Evolutionary conservation across 2,113 vertebrate species (phyloP), one percentile per base, ranked within the genome.

Genomic region (Carettochelys insculpta): DNA sequence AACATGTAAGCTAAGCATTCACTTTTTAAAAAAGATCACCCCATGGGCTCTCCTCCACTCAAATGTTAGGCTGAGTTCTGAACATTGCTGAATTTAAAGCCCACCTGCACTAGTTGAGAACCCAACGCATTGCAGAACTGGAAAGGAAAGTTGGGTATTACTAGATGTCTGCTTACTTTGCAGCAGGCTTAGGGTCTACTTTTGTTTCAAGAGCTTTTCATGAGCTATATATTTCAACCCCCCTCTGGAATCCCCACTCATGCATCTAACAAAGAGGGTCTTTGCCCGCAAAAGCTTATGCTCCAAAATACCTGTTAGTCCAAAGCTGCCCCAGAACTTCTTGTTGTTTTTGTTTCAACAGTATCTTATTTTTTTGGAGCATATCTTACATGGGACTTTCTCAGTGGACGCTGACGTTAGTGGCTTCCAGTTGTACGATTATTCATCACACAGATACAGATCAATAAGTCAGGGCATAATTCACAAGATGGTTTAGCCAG

Each of bases 131-230:
- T 54, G 52, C 20, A 31, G 58, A 61, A 61, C 58, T 34, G 31
- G 31, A 61, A 90, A 56, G 86, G 85, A 41, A 5, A 20, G n/a
- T 77, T 81, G 19, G 27, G 25, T 81, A 94, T 91, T 84, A 94
- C 68, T 31, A 61, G 78, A 3, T 27, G 25, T 43, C 86, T 48
- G 86, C 54, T 47, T 90, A 6, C 78, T 87, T 82, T 94, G 31
- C 38, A 81, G 27, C 77, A 29, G 54, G 56, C 82, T 12, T 80
- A 85, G 50, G 71, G 5, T 76, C 94, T 92, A 19, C 75, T 45
- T 84, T 75, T 91, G 75, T 22, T 90, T 56, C 34, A 71, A 11
- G 48, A 12, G n/a, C n/a, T n/a, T n/a, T n/a, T n/a, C n/a, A n/a
- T n/a, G n/a, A n/a, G n/a, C n/a, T n/a, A n/a, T n/a, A n/a, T n/a